Evolutionary conservation across 92 coral and sea anemone genomes (phyloP).

Genomic region (Palythoa grandis): DNA sequence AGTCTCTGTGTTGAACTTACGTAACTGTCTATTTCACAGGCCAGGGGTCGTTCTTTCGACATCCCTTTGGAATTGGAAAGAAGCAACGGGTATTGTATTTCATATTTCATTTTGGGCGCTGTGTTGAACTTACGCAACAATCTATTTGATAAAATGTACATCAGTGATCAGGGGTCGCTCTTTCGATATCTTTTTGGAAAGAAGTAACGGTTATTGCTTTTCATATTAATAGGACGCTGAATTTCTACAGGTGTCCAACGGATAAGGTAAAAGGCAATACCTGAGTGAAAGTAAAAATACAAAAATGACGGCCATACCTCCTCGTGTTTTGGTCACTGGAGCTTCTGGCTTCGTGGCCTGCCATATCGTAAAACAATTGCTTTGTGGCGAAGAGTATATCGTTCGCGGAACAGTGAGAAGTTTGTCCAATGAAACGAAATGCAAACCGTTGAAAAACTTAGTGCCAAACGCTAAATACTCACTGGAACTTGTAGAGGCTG

Average conservation of each 20-base stretch:
- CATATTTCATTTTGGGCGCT: no score
- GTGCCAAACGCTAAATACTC: constrained; percentile 79
- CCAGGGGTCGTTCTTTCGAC: no score
- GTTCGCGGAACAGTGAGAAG: constrained; percentile 96
- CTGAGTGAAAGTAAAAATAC: neutral
- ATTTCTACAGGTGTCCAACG: neutral
- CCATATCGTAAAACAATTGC: constrained; percentile 81
- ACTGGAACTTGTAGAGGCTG: constrained; percentile 91
- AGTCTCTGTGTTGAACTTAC: no score
- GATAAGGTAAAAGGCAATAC: neutral
- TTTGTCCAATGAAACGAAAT: constrained; percentile 75
- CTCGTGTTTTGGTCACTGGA: constrained; percentile 94
- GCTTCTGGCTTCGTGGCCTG: constrained; percentile 93
- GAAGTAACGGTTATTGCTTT: neutral
- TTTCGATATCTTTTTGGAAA: neutral
- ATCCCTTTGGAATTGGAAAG: no score
- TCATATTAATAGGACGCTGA: no score
- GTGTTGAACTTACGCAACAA: neutral
- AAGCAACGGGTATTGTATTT: no score
- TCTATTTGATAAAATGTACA: neutral
- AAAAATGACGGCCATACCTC: constrained; percentile 2
- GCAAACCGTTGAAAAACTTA: constrained; percentile 70
- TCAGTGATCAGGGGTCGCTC: neutral
- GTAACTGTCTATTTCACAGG: no score
- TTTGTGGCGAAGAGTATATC: constrained; percentile 63